Base-by-base conservation (phyloP, 2,113 vertebrate species). In the Ariopsis seemanni region DNA sequence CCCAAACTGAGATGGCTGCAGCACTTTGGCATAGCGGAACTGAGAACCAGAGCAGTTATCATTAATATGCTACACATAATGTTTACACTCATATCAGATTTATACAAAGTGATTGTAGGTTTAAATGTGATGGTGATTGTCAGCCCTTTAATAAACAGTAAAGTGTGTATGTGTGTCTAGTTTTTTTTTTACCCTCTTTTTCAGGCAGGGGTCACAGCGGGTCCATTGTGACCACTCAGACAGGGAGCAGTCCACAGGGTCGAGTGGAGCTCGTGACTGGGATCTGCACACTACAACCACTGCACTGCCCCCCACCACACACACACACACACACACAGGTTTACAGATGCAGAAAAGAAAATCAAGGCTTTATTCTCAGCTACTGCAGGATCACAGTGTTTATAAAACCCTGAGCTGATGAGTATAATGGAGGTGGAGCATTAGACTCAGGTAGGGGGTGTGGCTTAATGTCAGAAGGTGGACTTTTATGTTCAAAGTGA, bases 161-260 rank as follows among this genome's bases (percentile, higher is more conserved):
- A 27, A 15, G 50, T 55, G 25, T 55, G 50, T 14, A 18, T 75
- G 30, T 71, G 30, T 71, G 67, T 71, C 1, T 69, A 18, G 30
- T 72, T 30, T 42, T 30, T 42, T 72, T 94, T 96, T 96, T 91
- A 99, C 97, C 92, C 95, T 96, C 91, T 96, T 98, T 84, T 95
- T 97, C 89, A 96, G 96, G 89, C 97, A 98, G 83, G 95, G 90
- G 86, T 99, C 97, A 80, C 98, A 99, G 0, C 85, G 86, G 25
- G 96, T 97, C 98, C 98, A 99, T 0, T 94, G 34, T 15, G 96
- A 97, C 98, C 98, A 99, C 57, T 94, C 85, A 0, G 97, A 97
- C 67, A 96, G 88, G 1, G 17, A 1, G 25, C 98, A 99, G 90
- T 98, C 95, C 4, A 95, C 90, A 0, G 97, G 95, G 8, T 92